Percentiles rank a stretch among this genome's conserved stretches.
Evolutionary conservation across 2,113 vertebrate species (phyloP).

Genomic region (Setophaga petechia): DNA sequence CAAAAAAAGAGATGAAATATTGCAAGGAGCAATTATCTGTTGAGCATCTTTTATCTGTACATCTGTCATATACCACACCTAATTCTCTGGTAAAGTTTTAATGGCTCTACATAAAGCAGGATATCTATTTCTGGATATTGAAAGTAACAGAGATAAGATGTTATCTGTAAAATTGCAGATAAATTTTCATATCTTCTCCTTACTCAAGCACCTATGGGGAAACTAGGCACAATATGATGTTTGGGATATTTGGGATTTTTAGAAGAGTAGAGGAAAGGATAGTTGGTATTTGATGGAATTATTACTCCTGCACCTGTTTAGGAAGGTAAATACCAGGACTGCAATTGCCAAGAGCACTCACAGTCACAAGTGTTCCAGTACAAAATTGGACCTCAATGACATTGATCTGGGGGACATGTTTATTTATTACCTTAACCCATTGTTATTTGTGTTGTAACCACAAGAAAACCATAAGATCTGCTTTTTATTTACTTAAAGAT

Average conservation of each 20-base stretch:
- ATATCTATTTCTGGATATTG: background rate
- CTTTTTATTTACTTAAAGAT: background rate
- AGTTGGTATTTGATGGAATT: background rate
- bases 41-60: background rate
- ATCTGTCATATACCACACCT: background rate
- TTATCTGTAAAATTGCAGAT: background rate
- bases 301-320: background rate
- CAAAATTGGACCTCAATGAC: background rate
- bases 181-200: background rate
- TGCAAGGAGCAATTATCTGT: background rate
- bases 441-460: background rate
- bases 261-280: background rate
- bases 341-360: background rate
- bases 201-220: background rate
- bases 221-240: background rate
- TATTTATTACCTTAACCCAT: background rate
- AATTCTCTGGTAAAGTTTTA: background rate
- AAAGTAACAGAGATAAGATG: background rate
- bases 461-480: background rate
- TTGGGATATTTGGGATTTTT: background rate
- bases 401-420: background rate
- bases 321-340: background rate
- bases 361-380: background rate
- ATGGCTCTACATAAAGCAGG: background rate
- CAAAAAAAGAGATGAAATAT: background rate